Base-by-base conservation (phyloP, 1,140 invertebrate species). In the Cheumatopsyche charites region DNA sequence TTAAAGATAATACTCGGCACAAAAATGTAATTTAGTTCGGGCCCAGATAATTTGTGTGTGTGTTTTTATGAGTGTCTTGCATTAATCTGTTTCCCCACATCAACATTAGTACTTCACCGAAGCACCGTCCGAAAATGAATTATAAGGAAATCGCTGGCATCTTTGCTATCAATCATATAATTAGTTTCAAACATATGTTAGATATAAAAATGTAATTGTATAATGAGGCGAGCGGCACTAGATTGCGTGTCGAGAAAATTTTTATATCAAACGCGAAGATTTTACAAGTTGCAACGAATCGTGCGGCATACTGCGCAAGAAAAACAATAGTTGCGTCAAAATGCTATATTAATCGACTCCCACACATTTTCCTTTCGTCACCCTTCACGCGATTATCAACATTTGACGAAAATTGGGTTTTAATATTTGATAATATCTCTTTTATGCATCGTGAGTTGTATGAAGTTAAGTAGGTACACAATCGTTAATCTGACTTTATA, bases 31-130 rank as follows among this genome's bases (percentile, higher is more conserved):
- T 68, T 68, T 68, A 61, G 47, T 68, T 61, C 45, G 52, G 36
- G 47, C 52, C 52, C 41, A 61, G 49, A 68, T 68, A 61, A 68
- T 68, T 68, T 43, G 47, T 61, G 67, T 68, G 65, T 67, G 49
- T 68, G 47, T 68, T 68, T 68, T 68, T 68, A 68, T 68, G 52
- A 68, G 52, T 55, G 25, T 58, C 67, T 68, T 61, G 52, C 26
- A 68, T 68, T 68, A 68, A 68, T 68, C 67, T 68, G 67, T 68
- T 68, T 68, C 67, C 67, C 67, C 47, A 41, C 67, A 66, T 66
- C 63, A 66, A 47, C 63, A 66, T 66, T 68, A 55, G 67, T 58
- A 21, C 47, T 61, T 11, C 49, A 29, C 67, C 36, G 15, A 47
- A 58, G 67, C 36, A 61, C 67, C 49, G 36, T 68, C 67, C 67